These are phyloP conservation scores for Xestobium rufovillosum DNA, from an alignment of 2,888 invertebrate genomes.

Conservation along the genomic window DNA sequence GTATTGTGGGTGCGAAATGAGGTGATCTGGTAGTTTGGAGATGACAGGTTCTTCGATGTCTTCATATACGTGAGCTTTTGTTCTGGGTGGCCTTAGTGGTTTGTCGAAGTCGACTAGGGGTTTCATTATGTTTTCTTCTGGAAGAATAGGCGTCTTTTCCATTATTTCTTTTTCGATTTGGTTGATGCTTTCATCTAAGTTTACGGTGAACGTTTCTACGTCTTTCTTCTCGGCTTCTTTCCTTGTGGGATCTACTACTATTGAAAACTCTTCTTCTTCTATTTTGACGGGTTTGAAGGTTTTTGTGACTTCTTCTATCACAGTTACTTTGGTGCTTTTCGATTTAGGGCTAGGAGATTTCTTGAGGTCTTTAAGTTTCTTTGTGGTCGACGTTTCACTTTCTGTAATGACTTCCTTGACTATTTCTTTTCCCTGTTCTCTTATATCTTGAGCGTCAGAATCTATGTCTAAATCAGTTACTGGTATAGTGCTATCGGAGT, in stretches of 20 bases:
- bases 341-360: conserved; percentile 20
- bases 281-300: conserved; percentile 34
- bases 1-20: conserved; percentile 20
- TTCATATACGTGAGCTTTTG: conserved; percentile 32
- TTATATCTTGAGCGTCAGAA: conserved; percentile 22
- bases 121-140: conserved; percentile 29
- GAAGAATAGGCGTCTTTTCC: conserved; percentile 29
- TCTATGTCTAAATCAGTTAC: conserved; percentile 24
- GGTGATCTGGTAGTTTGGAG: conserved; percentile 16
- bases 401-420: conserved; percentile 23
- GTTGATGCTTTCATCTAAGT: conserved; percentile 30
- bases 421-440: conserved; percentile 27
- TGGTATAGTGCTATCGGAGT: conserved; percentile 23
- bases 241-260: conserved; percentile 33
- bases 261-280: conserved; percentile 36
- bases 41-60: conserved; percentile 28
- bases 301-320: conserved; percentile 35
- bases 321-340: conserved; percentile 26
- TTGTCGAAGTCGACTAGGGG: conserved; percentile 22
- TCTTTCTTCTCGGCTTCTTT: conserved; percentile 32
- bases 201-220: conserved; percentile 32
- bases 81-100: conserved; percentile 26
- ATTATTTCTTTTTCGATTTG: conserved; percentile 31
- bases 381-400: conserved; percentile 15
- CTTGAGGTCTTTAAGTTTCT: conserved; percentile 18